These are phyloP conservation scores for Phacellophora camtschatica DNA, from an alignment of 30 jellyfish, hydroid and myxozoan species.

Conservation along the genomic window DNA sequence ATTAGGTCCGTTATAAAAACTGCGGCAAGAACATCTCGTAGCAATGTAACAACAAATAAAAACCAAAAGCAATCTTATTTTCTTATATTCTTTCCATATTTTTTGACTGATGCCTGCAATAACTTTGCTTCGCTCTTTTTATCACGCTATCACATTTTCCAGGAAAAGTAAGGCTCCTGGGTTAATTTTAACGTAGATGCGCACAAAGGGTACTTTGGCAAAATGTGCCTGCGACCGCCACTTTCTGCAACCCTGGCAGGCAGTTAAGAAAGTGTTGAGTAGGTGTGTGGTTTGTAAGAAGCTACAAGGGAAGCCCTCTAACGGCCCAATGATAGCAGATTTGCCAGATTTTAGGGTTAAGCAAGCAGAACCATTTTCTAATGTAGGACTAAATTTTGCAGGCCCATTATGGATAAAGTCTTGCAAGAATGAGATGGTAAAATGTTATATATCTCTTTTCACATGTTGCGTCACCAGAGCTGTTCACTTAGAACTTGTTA, in stretches of 20 bases:
- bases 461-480: constrained; percentile 63
- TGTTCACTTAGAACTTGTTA: constrained; percentile 29
- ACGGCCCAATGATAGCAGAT: constrained; percentile 7
- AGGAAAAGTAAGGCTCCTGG: no score
- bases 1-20: no score
- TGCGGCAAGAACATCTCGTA: no score
- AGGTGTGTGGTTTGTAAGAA: background rate
- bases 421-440: background rate
- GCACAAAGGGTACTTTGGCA: constrained; percentile 14
- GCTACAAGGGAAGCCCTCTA: constrained; percentile 16
- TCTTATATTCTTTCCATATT: no score
- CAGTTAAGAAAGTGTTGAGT: background rate
- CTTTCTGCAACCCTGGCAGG: background rate
- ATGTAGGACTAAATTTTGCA: constrained; percentile 48
- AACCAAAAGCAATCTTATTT: no score
- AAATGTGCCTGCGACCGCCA: background rate
- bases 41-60: no score
- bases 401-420: constrained; percentile 47
- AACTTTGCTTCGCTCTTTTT: no score
- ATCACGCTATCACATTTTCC: no score
- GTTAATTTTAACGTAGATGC: no score
- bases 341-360: constrained; percentile 50
- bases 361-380: constrained; percentile 44
- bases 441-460: constrained; percentile 19
- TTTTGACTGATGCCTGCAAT: no score